Base-by-base conservation (phyloP, 2,797 vertebrate species). In the Sebastes kiyomatsui region DNA sequence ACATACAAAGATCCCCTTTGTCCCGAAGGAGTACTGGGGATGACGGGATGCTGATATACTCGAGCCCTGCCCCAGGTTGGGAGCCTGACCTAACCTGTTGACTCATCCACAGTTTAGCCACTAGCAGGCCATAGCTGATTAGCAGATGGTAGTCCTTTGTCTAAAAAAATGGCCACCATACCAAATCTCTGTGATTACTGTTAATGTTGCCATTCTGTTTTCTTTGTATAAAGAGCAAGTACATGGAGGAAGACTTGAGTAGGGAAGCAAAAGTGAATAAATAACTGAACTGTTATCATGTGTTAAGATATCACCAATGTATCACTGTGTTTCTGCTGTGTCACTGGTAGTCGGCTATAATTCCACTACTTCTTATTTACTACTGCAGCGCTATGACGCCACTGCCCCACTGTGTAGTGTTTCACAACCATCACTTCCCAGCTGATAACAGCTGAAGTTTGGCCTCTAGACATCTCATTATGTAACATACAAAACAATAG, bases 401-500 rank as follows among this genome's bases (percentile, higher is more conserved):
- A 62, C 35, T 12, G 6, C 55, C 20, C 20, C 38, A 30, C 77
- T 49, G 64, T 70, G 49, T 58, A 32, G 28, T 32, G 32, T 66
- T 79, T 67, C 71, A 78, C 66, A 75, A 28, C 59, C 46, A 33
- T 59, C 49, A 58, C 14, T 60, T 22, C 61, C 14, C 28, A 73
- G 32, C 70, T 66, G 79, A 76, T 66, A 70, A 67, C 59, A 62
- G 68, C 59, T 79, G 76, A 65, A 75, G 66, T 80, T 75, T 66
- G 70, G 30, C 69, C 66, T 77, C 2, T 12, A 61, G 64, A 69
- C 32, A 23, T 25, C 14, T 49, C 32, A 71, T 81, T 71, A 79
- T 71, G 66, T 42, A 77, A 81, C 30, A 35, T 13, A 7, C 25
- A 25, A 67, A 74, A 30, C 9, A 75, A 42, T 6, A 35, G 16